A percentile compares a stretch with the other conserved stretches of the same genome.
These are phyloP conservation scores for Hirudinaria manillensis DNA, from an alignment of 2,888 invertebrate genomes.

Conservation along the genomic window DNA sequence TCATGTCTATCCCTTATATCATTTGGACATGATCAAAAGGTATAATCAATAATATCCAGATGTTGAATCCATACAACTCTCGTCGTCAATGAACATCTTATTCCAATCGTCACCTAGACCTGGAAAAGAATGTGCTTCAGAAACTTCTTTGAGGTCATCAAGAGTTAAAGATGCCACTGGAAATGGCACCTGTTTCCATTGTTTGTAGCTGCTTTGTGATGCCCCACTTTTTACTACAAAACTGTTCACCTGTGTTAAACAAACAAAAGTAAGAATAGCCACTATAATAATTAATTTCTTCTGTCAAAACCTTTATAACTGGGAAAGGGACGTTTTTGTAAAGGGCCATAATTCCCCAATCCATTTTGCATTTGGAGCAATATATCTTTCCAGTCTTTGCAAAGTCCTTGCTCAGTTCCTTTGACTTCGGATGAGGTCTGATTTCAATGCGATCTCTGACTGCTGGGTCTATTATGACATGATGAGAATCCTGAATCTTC, in stretches of 20 bases:
- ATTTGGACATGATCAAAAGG: too few species aligned
- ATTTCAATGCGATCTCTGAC: constrained; percentile 38
- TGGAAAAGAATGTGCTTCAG: not conserved
- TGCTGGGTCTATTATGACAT: constrained; percentile 42
- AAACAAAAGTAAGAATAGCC: not conserved
- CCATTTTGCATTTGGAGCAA: constrained; percentile 39
- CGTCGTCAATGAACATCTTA: not conserved
- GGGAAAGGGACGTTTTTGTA: constrained; percentile 38
- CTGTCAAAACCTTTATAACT: constrained; percentile 36
- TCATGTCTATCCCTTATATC: too few species aligned
- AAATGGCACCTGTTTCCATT: constrained; percentile 42
- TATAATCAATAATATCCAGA: too few species aligned
- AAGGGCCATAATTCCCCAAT: constrained; percentile 39
- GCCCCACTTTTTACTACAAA: constrained; percentile 36
- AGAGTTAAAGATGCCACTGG: constrained; percentile 31
- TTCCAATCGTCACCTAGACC: not conserved
- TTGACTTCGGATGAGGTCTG: constrained; percentile 32
- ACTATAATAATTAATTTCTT: not conserved
- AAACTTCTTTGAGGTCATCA: constrained; percentile 28
- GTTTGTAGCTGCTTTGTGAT: constrained; percentile 30
- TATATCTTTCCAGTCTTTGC: constrained; percentile 38
- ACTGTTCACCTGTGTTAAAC: constrained; percentile 31
- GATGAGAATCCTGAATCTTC: constrained; percentile 44
- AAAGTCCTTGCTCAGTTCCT: constrained; percentile 31
- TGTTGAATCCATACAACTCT: too few species aligned